Conservation (phyloP, 1,140 invertebrate species). For the Sinella curviseta region DNA sequence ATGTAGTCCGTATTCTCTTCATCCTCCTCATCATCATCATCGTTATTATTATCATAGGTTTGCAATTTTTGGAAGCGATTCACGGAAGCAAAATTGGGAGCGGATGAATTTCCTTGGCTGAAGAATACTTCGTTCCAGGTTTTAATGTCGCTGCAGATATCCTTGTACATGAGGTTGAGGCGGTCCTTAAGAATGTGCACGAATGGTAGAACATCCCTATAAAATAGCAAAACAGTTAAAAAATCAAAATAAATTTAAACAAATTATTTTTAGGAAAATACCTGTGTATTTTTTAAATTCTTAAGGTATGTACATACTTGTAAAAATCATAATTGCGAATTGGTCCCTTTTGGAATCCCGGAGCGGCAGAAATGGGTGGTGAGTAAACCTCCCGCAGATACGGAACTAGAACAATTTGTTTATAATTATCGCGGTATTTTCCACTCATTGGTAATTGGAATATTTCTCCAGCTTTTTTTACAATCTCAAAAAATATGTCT, state of each 20-base stretch:
- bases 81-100: not conserved
- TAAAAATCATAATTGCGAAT: slow-evolving; percentile 10
- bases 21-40: not conserved
- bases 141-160: not conserved
- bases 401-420: not conserved
- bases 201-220: not conserved
- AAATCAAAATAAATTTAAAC: no score
- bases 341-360: not conserved
- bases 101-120: not conserved
- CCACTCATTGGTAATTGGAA: slow-evolving; percentile 9
- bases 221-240: not conserved
- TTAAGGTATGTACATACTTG: not conserved
- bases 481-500: slow-evolving; percentile 3
- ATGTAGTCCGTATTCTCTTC: no score
- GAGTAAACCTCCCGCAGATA: not conserved
- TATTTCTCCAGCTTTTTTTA: not conserved
- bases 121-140: not conserved
- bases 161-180: no score
- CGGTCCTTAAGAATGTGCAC: not conserved
- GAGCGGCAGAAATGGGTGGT: not conserved
- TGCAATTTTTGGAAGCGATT: not conserved
- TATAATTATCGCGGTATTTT: not conserved
- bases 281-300: not conserved
- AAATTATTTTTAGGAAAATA: no score
- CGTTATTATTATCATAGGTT: not conserved